Conservation (phyloP, 2,113 vertebrate genomes). For the Shinisaurus crocodilurus region DNA sequence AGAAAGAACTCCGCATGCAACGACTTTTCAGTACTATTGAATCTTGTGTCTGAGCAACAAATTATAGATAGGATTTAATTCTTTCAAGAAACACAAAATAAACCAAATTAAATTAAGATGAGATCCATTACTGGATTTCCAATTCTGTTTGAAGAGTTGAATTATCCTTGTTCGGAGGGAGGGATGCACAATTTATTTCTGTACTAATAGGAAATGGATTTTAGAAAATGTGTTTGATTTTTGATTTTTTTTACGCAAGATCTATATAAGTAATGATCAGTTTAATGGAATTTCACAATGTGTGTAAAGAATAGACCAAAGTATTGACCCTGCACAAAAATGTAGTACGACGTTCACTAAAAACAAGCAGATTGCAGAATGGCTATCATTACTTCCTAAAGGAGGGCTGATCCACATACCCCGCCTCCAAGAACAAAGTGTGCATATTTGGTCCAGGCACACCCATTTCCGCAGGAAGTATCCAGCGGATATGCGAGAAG, state of each 20-base stretch:
- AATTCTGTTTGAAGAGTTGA: conserved; percentile 16
- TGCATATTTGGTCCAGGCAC: too few species aligned
- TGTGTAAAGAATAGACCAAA: neutral
- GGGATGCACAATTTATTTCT: conserved; percentile 29
- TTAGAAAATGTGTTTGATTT: conserved; percentile 28
- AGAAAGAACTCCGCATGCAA: neutral
- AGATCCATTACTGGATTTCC: conserved; percentile 26
- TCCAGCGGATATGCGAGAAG: neutral
- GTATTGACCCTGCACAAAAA: conserved; percentile 34
- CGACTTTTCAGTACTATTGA: conserved; percentile 7
- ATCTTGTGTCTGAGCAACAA: conserved; percentile 13
- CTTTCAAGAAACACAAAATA: neutral
- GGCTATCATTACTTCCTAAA: neutral
- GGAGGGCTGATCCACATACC: neutral
- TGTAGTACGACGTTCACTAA: neutral
- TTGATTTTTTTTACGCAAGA: conserved; percentile 2
- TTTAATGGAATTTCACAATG: conserved; percentile 24
- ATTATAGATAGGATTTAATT: neutral
- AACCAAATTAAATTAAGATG: conserved; percentile 15
- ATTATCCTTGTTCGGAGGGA: conserved; percentile 18
- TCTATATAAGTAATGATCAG: conserved; percentile 23
- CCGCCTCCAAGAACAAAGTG: neutral
- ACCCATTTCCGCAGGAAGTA: neutral
- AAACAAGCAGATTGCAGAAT: neutral
- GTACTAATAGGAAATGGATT: conserved; percentile 30